Conservation (phyloP, 2,888 invertebrate genomes). For the Tiliacea aurago region DNA sequence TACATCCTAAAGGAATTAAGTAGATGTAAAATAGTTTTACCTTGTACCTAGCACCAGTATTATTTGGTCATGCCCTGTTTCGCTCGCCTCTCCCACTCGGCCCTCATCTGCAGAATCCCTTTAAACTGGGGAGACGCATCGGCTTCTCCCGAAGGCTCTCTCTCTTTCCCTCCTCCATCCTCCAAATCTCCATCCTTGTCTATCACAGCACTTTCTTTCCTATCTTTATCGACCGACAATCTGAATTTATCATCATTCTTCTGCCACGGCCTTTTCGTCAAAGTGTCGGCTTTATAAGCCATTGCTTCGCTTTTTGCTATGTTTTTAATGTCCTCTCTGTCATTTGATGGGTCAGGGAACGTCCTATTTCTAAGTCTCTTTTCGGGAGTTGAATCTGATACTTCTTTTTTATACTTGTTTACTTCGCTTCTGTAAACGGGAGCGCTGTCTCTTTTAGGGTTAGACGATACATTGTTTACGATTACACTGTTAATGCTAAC, state of each 20-base stretch:
- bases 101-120: conserved; percentile 93
- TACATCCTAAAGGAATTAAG: neutral
- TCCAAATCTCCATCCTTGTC: conserved; percentile 82
- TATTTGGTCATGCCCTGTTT: conserved; percentile 93
- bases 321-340: conserved; percentile 86
- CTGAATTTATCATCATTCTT: conserved; percentile 82
- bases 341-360: conserved; percentile 88
- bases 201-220: conserved; percentile 85
- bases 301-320: conserved; percentile 83
- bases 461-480: conserved; percentile 59
- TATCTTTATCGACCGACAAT: conserved; percentile 81
- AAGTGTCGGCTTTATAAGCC: conserved; percentile 86
- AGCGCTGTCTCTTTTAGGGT: conserved; percentile 85
- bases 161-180: conserved; percentile 78
- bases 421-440: conserved; percentile 85
- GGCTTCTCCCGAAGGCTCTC: conserved; percentile 78
- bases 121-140: conserved; percentile 91
- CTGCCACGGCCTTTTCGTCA: conserved; percentile 86
- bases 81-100: conserved; percentile 95
- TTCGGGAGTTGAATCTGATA: conserved; percentile 88
- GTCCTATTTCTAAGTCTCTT: conserved; percentile 87
- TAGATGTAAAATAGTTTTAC: conserved; percentile 54
- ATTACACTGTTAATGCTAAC: conserved; percentile 84
- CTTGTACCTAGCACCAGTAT: conserved; percentile 85
- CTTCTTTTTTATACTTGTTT: conserved; percentile 88